Conservation (phyloP, 2,888 invertebrate genomes). For the Argynnis bischoffii region DNA sequence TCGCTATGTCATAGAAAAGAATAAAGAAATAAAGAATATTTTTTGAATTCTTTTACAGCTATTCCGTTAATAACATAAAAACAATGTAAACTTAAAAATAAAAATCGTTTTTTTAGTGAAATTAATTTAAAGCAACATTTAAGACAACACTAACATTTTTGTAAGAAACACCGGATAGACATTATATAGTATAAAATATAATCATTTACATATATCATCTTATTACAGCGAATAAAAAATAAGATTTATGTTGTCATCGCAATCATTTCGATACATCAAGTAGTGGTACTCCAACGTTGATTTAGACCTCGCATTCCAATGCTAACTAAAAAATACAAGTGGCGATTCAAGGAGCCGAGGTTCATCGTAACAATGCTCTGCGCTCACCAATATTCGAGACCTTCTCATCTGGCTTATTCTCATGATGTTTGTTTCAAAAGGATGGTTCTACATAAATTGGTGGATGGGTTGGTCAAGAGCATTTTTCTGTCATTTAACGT, state of each 20-base stretch:
- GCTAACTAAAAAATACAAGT: constrained; percentile 66
- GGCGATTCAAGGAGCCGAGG: constrained; percentile 65
- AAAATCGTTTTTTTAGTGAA: too few species aligned
- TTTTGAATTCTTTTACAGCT: too few species aligned
- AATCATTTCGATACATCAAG: constrained; percentile 46
- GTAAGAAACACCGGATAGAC: too few species aligned
- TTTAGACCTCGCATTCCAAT: constrained; percentile 64
- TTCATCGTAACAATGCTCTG: constrained; percentile 58
- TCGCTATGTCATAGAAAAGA: too few species aligned
- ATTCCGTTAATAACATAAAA: too few species aligned
- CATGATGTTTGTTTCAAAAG: constrained; percentile 42
- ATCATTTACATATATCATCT: not conserved
- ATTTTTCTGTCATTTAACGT: constrained; percentile 54
- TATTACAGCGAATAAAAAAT: constrained; percentile 18
- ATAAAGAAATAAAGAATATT: too few species aligned
- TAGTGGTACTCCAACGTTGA: constrained; percentile 55
- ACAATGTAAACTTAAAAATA: too few species aligned
- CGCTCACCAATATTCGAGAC: constrained; percentile 50
- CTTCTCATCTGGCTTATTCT: constrained; percentile 57
- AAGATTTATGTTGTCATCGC: constrained; percentile 39
- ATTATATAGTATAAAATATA: too few species aligned
- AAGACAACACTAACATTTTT: too few species aligned
- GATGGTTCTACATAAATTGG: constrained; percentile 53
- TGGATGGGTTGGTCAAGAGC: constrained; percentile 47
- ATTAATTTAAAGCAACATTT: too few species aligned